These are phyloP conservation scores for Sebastolobus alascanus DNA, from an alignment of 2,797 vertebrate genomes.

Conservation along the genomic window DNA sequence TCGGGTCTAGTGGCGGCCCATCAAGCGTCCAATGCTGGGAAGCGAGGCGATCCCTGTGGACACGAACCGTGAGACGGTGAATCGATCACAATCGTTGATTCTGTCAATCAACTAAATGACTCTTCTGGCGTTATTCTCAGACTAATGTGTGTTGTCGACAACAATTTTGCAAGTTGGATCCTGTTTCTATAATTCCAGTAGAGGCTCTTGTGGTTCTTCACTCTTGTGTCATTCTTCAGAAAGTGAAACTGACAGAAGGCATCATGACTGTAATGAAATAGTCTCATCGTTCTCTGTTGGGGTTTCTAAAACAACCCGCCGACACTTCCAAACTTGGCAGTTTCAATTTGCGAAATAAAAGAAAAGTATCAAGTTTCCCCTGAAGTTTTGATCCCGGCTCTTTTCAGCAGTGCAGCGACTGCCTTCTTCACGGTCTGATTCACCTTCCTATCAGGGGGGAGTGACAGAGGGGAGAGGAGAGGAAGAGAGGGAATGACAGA, in stretches of 20 bases:
- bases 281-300: neutral
- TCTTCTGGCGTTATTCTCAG: neutral
- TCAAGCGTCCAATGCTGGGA: no score
- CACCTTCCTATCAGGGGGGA: constrained; percentile 25
- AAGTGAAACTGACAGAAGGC: constrained; percentile 17
- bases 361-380: constrained; percentile 11
- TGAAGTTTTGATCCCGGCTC: constrained; percentile 21
- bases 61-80: no score
- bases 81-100: neutral
- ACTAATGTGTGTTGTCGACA: neutral
- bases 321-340: constrained; percentile 15
- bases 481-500: constrained; percentile 4
- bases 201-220: neutral
- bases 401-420: neutral
- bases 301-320: constrained; percentile 5
- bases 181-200: neutral
- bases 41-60: no score
- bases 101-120: neutral
- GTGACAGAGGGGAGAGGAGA: constrained; percentile 18
- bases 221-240: neutral
- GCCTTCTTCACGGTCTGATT: constrained; percentile 59
- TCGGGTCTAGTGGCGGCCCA: no score
- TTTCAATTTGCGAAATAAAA: constrained; percentile 41
- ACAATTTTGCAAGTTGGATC: neutral
- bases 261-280: constrained; percentile 20